Percentiles rank a stretch among this genome's conserved stretches.
These are phyloP conservation scores for Agrypnia vestita DNA, from an alignment of 1,140 invertebrate genomes.

Conservation along the genomic window DNA sequence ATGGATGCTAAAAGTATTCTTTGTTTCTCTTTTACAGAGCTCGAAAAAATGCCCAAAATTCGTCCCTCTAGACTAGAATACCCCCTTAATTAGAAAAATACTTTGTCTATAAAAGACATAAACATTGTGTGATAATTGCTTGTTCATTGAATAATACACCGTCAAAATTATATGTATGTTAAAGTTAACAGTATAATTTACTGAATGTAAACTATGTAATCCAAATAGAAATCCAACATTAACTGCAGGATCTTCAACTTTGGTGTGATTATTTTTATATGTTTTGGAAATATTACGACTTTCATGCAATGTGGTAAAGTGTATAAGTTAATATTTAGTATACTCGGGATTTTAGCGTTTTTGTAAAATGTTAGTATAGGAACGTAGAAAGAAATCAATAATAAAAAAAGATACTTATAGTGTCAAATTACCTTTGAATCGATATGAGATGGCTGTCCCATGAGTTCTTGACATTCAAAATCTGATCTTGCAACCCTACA, in stretches of 20 bases:
- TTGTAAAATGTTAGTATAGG: not conserved
- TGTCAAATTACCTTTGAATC: slow-evolving; percentile 55
- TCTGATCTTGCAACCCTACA: slow-evolving; percentile 57
- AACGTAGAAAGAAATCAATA: not conserved
- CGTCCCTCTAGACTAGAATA: too few species aligned
- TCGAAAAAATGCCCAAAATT: too few species aligned
- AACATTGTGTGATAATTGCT: too few species aligned
- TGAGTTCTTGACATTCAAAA: slow-evolving; percentile 59
- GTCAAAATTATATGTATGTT: too few species aligned
- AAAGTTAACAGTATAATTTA: too few species aligned
- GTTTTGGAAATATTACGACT: slow-evolving; percentile 34
- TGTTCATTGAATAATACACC: too few species aligned
- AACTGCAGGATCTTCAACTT: not conserved
- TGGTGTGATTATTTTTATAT: slow-evolving; percentile 27
- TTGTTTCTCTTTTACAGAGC: too few species aligned
- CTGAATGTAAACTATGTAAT: too few species aligned
- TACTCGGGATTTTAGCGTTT: not conserved
- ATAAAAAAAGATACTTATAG: not conserved
- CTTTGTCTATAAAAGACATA: too few species aligned
- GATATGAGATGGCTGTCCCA: slow-evolving; percentile 46
- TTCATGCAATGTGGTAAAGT: not conserved
- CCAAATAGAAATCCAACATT: too few species aligned
- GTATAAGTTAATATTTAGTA: not conserved
- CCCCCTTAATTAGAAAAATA: too few species aligned
- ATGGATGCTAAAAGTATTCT: too few species aligned